Evolutionary conservation across 2,888 invertebrate species (phyloP), one percentile per base, ranked within the genome.

Genomic region (Cephus spinipes): DNA sequence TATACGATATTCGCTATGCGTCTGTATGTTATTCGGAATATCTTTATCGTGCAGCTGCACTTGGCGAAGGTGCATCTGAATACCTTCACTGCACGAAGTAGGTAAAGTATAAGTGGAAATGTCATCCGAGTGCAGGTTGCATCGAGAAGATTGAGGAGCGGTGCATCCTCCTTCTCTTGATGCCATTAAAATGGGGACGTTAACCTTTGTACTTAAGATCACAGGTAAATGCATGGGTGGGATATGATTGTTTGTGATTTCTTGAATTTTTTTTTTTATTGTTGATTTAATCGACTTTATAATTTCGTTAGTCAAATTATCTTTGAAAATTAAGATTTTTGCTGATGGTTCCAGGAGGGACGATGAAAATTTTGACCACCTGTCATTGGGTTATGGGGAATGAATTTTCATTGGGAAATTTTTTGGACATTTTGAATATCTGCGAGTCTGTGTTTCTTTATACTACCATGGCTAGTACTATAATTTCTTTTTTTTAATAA

Each of bases 51-150:
- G 55, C 55, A 23, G 23, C 9, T 55, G 23, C 55, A 55, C 55
- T 55, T 23, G 23, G 55, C 9, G 23, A 55, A 55, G 55, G 55
- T 55, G 55, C 55, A 55, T 55, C 23, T 23, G 23, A 55, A 55
- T 55, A 55, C 55, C 23, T 55, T 55, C 55, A 32, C 31, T 31
- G 30, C 68, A 36, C 77, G 15, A 85, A 83, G 84, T 86, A 81
- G 86, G 85, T 83, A 81, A 85, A 79, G 73, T 82, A 73, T 78
- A 75, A 82, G 82, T 82, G 84, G 79, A 86, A 86, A 86, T 86
- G 85, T 86, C 86, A 85, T 82, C 80, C 74, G 71, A 71, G 32
- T 71, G 71, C 71, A 32, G 12, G 71, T 31, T 71, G 71, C 71
- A 71, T 33, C 15, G 23, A 23, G 32, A 33, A 33, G 31, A 32